Percentiles rank a stretch among this genome's conserved stretches.
These are phyloP conservation scores for Drosophila lowei DNA, from an alignment of 1,140 invertebrate species.

Conservation along the genomic window DNA sequence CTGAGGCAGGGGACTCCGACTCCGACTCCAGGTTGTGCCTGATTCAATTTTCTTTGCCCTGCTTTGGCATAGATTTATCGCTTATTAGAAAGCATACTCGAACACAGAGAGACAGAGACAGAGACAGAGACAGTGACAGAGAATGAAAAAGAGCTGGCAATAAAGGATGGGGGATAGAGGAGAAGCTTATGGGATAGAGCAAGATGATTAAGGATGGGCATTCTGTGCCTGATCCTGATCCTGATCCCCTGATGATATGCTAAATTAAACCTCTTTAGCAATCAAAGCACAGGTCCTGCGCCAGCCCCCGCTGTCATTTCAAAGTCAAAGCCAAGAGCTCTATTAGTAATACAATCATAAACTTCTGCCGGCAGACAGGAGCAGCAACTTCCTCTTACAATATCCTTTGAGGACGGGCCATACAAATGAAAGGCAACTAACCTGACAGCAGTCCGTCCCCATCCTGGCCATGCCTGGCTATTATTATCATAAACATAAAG, in stretches of 20 bases:
- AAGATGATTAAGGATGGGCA: constrained; percentile 28
- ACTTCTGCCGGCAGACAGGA: constrained; percentile 27
- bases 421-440: constrained; percentile 51
- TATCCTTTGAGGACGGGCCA: constrained; percentile 25
- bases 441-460: constrained; percentile 60
- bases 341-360: constrained; percentile 61
- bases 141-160: too few species aligned
- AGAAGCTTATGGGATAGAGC: constrained; percentile 23
- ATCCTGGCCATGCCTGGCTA: constrained; percentile 21
- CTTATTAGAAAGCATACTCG: constrained; percentile 58
- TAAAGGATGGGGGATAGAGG: not conserved
- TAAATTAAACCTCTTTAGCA: constrained; percentile 14
- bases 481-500: constrained; percentile 78
- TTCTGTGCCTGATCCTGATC: not conserved
- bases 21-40: constrained; percentile 11
- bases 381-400: constrained; percentile 7
- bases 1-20: constrained; percentile 12
- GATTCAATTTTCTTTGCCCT: constrained; percentile 40
- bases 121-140: too few species aligned
- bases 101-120: not conserved
- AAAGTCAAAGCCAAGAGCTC: constrained; percentile 31
- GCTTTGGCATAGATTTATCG: constrained; percentile 62
- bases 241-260: not conserved
- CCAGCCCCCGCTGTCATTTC: constrained; percentile 20
- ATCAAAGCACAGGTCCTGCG: constrained; percentile 13